Evolutionary conservation across 2,888 invertebrate species (phyloP), one percentile per base, ranked within the genome.

Genomic region (Rhamnusium bicolor): DNA sequence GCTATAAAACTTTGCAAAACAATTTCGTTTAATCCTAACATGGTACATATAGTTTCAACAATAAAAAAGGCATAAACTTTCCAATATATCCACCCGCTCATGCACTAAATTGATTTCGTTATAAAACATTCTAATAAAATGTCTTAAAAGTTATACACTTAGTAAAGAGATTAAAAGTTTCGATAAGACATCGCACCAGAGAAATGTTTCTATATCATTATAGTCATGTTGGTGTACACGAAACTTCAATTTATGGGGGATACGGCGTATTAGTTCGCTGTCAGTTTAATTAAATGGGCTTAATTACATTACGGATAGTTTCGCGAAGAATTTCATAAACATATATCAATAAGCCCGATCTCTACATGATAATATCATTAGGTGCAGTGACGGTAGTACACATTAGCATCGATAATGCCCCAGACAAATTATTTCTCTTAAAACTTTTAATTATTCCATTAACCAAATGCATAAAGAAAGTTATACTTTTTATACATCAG

Each of bases 201-300:
- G 80, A 82, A 84, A 83, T 82, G 83, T 83, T 83, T 82, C 81
- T 81, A 80, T 83, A 82, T 82, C 46, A 61, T 61, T 61, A 61
- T 21, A 67, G 40, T 47, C 67, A 40, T 46, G 67, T 77, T 60
- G 66, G 49, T 61, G 78, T 84, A 87, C 87, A 87, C 82, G 86
- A 86, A 87, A 87, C 84, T 87, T 86, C 87, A 87, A 87, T 87
- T 87, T 86, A 87, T 86, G 84, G 84, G 84, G 84, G 84, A 83
- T 82, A 83, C 81, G 84, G 78, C 72, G 85, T 85, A 87, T 87
- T 86, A 87, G 86, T 86, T 85, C 84, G 82, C 86, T 85, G 87
- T 86, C 87, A 85, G 84, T 85, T 85, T 86, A 86, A 87, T 87
- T 87, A 87, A 87, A 87, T 86, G 85, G 83, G 84, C 85, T 85